Percentiles rank a stretch among this genome's conserved stretches.
Conservation (phyloP, 2,888 invertebrate genomes). For the Eupelmus urozonus region DNA sequence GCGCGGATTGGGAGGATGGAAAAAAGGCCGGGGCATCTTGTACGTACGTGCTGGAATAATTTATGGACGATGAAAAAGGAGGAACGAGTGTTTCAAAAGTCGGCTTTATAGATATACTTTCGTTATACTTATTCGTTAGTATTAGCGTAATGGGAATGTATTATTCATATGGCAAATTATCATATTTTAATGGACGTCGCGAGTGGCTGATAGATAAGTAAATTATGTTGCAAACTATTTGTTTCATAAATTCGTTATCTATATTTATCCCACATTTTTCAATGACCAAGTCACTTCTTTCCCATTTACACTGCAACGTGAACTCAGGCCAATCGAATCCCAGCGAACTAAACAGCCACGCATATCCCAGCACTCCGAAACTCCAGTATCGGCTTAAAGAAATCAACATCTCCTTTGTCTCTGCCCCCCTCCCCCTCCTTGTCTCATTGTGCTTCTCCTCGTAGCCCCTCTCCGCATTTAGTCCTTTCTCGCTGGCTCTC, state of each 20-base stretch:
- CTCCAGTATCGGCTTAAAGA: neutral
- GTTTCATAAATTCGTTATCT: neutral
- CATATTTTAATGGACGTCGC: too few relatives aligned
- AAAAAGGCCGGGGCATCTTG: too few relatives aligned
- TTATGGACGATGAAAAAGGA: slow-evolving; percentile 3
- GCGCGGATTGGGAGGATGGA: neutral
- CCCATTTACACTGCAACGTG: too few relatives aligned
- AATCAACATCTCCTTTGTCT: slow-evolving; percentile 10
- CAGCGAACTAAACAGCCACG: too few relatives aligned
- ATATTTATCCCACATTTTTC: too few relatives aligned
- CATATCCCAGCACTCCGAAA: neutral
- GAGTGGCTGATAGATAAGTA: neutral
- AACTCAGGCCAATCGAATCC: too few relatives aligned
- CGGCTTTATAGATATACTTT: neutral
- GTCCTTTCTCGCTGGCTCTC: neutral
- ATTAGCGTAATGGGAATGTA: neutral
- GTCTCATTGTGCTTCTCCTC: slow-evolving; percentile 1
- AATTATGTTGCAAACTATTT: neutral
- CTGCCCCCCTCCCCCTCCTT: neutral
- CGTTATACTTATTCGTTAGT: neutral
- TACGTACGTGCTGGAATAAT: neutral
- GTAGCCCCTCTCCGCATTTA: neutral
- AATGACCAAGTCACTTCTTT: too few relatives aligned
- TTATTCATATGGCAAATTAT: too few relatives aligned
- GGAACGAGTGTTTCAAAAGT: neutral